phyloP scores from a whole-genome alignment of 2,888 invertebrate genomes.

The Apoderus coryli region DNA sequence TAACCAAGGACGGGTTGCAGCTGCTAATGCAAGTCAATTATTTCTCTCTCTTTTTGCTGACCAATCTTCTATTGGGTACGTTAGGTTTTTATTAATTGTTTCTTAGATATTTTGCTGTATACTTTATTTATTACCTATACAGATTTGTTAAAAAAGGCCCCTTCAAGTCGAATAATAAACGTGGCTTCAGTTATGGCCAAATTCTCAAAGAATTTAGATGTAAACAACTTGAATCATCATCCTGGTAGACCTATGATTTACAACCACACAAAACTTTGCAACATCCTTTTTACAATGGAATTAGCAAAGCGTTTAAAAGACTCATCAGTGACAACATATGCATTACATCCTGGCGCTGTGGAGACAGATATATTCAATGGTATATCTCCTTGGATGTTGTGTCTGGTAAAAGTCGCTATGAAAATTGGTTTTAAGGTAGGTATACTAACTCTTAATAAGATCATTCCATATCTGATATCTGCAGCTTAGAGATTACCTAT shows the following conservation, averaged over 20 bases:
- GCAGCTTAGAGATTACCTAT: too few relatives aligned
- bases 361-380: constrained; percentile 16
- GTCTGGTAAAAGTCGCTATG: too few relatives aligned
- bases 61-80: constrained; percentile 42
- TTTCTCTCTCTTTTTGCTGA: constrained; percentile 55
- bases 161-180: constrained; percentile 22
- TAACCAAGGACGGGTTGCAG: constrained; percentile 47
- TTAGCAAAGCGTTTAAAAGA: constrained; percentile 19
- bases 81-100: too few relatives aligned
- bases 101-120: too few relatives aligned
- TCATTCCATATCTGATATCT: too few relatives aligned
- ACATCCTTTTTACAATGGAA: constrained; percentile 21
- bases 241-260: constrained; percentile 14
- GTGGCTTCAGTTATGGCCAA: constrained; percentile 20
- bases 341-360: constrained; percentile 22
- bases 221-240: constrained; percentile 17
- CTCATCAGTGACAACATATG: constrained; percentile 19
- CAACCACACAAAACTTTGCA: constrained; percentile 21
- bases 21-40: constrained; percentile 52
- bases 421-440: too few relatives aligned
- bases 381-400: too few relatives aligned
- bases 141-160: constrained; percentile 34
- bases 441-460: too few relatives aligned
- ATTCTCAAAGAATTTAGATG: constrained; percentile 15
- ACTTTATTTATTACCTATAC: too few relatives aligned